Evolutionary conservation across 2,888 invertebrate genomes (phyloP).

Genomic region (Glaucopsyche alexis): DNA sequence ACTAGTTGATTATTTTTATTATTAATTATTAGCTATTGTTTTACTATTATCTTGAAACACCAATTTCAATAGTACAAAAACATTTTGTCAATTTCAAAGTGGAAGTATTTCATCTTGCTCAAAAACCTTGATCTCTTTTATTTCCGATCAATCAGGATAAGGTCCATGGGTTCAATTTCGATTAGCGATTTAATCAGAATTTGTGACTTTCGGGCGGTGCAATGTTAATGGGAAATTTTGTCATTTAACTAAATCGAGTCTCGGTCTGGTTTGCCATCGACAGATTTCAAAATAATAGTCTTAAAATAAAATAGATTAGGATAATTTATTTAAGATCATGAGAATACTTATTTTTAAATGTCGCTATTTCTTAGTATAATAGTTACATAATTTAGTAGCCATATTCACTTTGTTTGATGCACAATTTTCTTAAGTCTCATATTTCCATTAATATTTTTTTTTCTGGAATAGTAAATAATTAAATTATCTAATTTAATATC

Average conservation of each 20-base stretch:
- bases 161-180: constrained; percentile 19
- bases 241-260: constrained; percentile 13
- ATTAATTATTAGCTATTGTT: too few species aligned
- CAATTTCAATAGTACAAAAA: background rate
- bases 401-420: too few species aligned
- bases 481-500: too few species aligned
- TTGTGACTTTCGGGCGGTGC: constrained; percentile 9
- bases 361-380: too few species aligned
- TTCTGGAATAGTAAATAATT: too few species aligned
- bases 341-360: too few species aligned
- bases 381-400: too few species aligned
- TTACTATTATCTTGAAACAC: background rate
- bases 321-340: background rate
- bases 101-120: constrained; percentile 14
- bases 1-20: background rate
- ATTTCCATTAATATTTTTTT: too few species aligned
- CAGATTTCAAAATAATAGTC: background rate
- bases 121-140: constrained; percentile 16
- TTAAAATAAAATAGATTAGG: background rate
- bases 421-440: too few species aligned
- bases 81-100: background rate
- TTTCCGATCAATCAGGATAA: constrained; percentile 22
- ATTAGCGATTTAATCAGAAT: constrained; percentile 15
- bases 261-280: background rate
- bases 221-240: constrained; percentile 12